These are phyloP conservation scores for Heterotilapia buettikoferi DNA, from an alignment of 2,113 vertebrate genomes.

Conservation along the genomic window DNA sequence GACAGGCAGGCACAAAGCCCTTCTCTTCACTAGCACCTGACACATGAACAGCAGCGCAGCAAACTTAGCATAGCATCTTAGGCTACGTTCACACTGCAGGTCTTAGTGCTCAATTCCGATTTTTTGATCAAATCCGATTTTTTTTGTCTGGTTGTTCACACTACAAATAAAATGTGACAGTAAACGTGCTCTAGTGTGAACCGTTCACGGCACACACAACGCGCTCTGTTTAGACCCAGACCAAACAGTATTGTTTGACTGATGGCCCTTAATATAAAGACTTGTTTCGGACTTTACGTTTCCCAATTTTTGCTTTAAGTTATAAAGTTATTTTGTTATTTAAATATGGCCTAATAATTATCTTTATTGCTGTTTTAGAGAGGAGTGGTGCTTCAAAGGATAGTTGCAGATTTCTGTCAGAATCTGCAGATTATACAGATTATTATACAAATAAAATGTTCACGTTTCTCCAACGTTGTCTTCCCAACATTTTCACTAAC, in stretches of 20 bases:
- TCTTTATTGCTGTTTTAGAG: background rate
- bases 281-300: background rate
- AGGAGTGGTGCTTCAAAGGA: background rate
- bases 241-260: background rate
- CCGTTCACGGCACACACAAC: background rate
- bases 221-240: background rate
- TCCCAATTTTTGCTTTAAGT: background rate
- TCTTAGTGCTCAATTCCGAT: background rate
- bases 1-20: background rate
- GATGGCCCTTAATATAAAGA: background rate
- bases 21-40: background rate
- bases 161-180: background rate
- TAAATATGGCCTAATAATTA: background rate
- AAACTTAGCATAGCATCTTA: background rate
- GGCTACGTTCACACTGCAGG: background rate
- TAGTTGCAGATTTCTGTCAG: background rate
- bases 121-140: background rate
- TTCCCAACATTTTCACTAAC: too few species aligned
- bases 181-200: rapidly evolving
- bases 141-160: background rate
- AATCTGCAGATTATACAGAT: background rate
- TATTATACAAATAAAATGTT: background rate
- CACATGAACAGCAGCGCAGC: background rate
- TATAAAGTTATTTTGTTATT: background rate
- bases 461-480: background rate